Base-by-base conservation (phyloP, 2,797 vertebrate species). In the Monodelphis domestica region DNA sequence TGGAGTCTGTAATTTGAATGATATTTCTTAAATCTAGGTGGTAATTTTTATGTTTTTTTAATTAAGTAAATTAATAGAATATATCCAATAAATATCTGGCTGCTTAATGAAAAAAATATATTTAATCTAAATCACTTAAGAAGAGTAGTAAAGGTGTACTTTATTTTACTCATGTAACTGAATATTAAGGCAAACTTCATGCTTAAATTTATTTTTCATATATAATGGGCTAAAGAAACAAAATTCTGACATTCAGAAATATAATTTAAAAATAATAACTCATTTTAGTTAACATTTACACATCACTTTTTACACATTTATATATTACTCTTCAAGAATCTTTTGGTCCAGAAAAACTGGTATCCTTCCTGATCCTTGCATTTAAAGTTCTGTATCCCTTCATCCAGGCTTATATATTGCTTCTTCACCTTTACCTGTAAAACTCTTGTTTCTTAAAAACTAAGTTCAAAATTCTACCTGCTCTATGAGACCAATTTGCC, bases 401-500 rank as follows among this genome's bases (percentile, higher is more conserved):
- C 29, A 57, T 57, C 56, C 56, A 29, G 30, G 29, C 57, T 10
- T 57, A 30, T 57, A 12, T 30, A 57, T 57, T 56, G 55, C 24
- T 56, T 30, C 56, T 29, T 57, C 29, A 30, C 29, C 26, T 57
- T 29, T 30, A 57, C 10, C 56, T 30, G 12, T 57, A 57, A 9
- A 57, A 57, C 1, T 57, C 29, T 57, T 29, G 57, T 30, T 30
- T 57, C 29, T 57, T 57, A 11, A 57, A 57, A 30, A 30, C 11
- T 57, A 11, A 57, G 2, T 30, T 57, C 5, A 24, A 53, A n/a
- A n/a, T n/a, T n/a, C n/a, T n/a, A n/a, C n/a, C n/a, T n/a, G n/a
- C n/a, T n/a, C n/a, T n/a, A n/a, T n/a, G n/a, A n/a, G n/a, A 5
- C 0, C 53, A 95, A 94, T 93, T 21, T 95, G n/a, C 56, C 89